Conservation (phyloP, 2,797 vertebrate species). For the Parambassis ranga region DNA sequence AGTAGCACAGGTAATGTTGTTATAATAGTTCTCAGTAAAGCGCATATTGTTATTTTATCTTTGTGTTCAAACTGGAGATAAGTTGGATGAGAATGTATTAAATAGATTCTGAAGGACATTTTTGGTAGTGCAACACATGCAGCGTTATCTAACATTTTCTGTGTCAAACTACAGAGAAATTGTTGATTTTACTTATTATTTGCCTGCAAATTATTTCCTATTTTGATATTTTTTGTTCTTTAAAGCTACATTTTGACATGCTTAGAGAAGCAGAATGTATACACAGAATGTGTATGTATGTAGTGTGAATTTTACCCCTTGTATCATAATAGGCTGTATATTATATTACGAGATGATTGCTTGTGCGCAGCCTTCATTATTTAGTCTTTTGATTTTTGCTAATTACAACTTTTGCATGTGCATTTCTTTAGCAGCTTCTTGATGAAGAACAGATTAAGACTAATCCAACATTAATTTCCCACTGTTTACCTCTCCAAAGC, state of each 20-base stretch:
- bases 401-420: not conserved
- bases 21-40: slow-evolving; percentile 45
- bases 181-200: too few relatives aligned
- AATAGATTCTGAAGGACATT: not conserved
- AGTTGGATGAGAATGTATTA: too few relatives aligned
- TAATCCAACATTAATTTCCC: slow-evolving; percentile 48
- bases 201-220: too few relatives aligned
- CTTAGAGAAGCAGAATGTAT: too few relatives aligned
- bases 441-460: slow-evolving; percentile 46
- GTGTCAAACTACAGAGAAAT: too few relatives aligned
- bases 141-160: too few relatives aligned
- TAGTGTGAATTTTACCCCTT: too few relatives aligned
- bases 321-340: too few relatives aligned
- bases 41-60: slow-evolving; percentile 17
- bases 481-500: slow-evolving; percentile 47
- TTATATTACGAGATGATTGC: too few relatives aligned
- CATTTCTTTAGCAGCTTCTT: not conserved
- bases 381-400: not conserved
- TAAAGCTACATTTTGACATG: too few relatives aligned
- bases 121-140: not conserved
- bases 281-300: too few relatives aligned
- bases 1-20: slow-evolving; percentile 34
- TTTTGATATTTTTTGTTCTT: too few relatives aligned
- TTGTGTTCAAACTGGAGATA: not conserved
- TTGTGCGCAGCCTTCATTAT: not conserved